Evolutionary conservation across 2,888 invertebrate genomes (phyloP).

Genomic region (Lutraria lutraria): DNA sequence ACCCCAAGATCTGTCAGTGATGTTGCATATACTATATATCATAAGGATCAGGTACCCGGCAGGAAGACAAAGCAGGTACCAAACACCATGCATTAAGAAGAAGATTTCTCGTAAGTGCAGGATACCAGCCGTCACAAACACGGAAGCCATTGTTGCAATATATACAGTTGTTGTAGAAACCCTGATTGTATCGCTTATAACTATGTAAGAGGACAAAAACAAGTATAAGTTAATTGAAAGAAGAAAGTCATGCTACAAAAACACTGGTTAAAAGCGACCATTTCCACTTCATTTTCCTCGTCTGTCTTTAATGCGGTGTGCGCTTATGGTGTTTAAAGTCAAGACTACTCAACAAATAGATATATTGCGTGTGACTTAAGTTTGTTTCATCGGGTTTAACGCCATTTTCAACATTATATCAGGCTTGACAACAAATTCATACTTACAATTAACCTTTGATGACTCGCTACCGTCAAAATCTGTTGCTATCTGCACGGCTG

Average conservation of each 20-base stretch:
- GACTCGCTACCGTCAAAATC: conserved; percentile 59
- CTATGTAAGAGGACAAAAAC: conserved; percentile 56
- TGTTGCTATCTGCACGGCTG: conserved; percentile 77
- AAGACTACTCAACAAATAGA: too few species aligned
- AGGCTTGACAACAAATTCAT: too few species aligned
- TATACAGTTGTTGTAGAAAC: conserved; percentile 81
- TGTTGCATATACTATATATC: conserved; percentile 83
- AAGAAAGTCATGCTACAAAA: too few species aligned
- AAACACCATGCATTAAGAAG: conserved; percentile 82
- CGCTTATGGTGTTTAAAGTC: too few species aligned
- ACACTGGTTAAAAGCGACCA: too few species aligned
- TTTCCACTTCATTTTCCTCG: too few species aligned
- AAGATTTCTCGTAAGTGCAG: conserved; percentile 80
- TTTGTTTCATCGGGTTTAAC: too few species aligned
- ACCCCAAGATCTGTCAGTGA: conserved; percentile 85
- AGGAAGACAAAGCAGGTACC: conserved; percentile 83
- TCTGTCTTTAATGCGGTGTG: too few species aligned
- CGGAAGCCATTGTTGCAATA: conserved; percentile 71
- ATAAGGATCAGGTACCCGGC: conserved; percentile 82
- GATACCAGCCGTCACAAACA: conserved; percentile 78
- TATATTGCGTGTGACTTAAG: too few species aligned
- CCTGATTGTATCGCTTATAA: conserved; percentile 69
- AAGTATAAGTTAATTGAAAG: not conserved
- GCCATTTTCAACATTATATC: too few species aligned
- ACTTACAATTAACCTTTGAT: too few species aligned